Evolutionary conservation across 2,797 vertebrate genomes (phyloP), one percentile per base, ranked within the genome.

Genomic region (Mormyrops attenuatus): DNA sequence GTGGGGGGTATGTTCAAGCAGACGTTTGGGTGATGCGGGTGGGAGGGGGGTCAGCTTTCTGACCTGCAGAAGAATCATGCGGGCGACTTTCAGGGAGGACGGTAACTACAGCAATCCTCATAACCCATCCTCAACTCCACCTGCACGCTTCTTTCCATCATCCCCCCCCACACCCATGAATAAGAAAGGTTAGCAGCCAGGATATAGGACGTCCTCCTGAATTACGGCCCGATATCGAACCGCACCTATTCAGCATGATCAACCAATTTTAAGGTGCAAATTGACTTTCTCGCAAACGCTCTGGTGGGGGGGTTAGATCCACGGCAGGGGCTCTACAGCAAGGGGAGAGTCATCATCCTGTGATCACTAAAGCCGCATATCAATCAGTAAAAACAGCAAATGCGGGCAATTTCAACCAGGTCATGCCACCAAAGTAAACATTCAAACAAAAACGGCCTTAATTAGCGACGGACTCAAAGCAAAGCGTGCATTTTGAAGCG

Each of bases 391-490:
- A 94, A 93, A 89, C 49, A 87, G 69, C 13, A 20, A 41, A 20
- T 41, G 69, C 90, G 93, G 41, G 80, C 15, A 44, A 89, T 85
- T 88, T 66, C 30, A 91, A 90, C 92, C 91, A 92, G 93, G 93
- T 93, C 91, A 92, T 90, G 82, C 91, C 92, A 91, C 89, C 88
- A 85, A 93, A 92, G 92, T 92, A 94, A 95, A 95, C 91, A 93
- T 91, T 82, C 73, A 88, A 73, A 92, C 90, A 95, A 91, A 90
- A 94, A 89, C 88, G 89, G 89, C 92, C 94, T 93, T 94, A 95
- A 96, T 96, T 95, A 93, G 90, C 89, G 89, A 38, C 90, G 89
- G 91, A 90, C 91, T 93, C 91, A 93, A 92, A 93, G 91, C 92
- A 94, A 93, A 91, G 91, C 92, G 92, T 90, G 92, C 91, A 91